phyloP scores from a whole-genome alignment of 2,113 vertebrate genomes.

The pig (Sus scrofa) region DNA sequence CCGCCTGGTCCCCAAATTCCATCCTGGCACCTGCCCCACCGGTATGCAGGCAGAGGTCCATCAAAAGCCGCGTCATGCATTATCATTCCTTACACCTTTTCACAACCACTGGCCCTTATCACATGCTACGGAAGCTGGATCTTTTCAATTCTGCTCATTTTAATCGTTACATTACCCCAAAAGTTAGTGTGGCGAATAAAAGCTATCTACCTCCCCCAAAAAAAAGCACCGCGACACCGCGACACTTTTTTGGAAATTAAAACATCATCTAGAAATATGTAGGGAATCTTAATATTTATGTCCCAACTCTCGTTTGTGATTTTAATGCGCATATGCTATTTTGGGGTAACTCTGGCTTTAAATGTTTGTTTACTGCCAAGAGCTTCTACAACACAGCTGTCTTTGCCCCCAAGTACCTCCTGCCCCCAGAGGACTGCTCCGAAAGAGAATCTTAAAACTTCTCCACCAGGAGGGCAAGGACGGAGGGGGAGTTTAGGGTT shows the following conservation, averaged over 20 bases:
- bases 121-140: neutral
- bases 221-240: neutral
- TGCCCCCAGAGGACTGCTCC: neutral
- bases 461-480: neutral
- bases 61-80: fast-evolving
- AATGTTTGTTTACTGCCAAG: neutral
- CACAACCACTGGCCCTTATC: neutral
- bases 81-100: no score
- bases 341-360: neutral
- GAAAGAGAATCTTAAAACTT: neutral
- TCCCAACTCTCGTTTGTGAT: neutral
- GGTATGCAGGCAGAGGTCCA: fast-evolving
- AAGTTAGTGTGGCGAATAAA: neutral
- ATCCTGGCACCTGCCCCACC: neutral
- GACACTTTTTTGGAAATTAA: neutral
- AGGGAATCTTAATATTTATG: no score
- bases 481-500: neutral
- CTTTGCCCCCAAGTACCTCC: neutral
- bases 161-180: neutral
- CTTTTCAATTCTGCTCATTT: neutral
- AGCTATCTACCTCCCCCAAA: neutral
- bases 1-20: fast-evolving
- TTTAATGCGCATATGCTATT: neutral
- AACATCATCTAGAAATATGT: neutral
- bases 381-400: neutral